These are phyloP conservation scores for Pelodiscus sinensis DNA, from an alignment of 2,113 vertebrate genomes.

Conservation along the genomic window DNA sequence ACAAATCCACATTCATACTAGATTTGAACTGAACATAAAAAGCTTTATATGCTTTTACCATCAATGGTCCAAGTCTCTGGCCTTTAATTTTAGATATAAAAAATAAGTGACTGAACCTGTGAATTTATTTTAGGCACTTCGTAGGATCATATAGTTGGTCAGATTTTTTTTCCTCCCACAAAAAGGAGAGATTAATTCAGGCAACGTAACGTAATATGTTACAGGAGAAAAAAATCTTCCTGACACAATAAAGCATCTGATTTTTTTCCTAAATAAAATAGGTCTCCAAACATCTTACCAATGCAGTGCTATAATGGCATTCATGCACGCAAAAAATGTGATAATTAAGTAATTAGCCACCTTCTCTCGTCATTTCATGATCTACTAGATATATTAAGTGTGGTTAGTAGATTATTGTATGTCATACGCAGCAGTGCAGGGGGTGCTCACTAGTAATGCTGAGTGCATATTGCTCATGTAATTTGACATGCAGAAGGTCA, in stretches of 20 bases:
- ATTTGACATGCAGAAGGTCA: not conserved
- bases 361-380: not conserved
- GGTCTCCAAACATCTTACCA: slow-evolving; percentile 19
- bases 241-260: not conserved
- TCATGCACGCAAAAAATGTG: not conserved
- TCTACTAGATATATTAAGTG: slow-evolving; percentile 21
- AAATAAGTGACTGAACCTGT: too few relatives aligned
- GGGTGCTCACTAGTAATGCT: not conserved
- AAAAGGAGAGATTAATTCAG: slow-evolving; percentile 14
- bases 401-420: not conserved
- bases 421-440: not conserved
- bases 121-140: too few relatives aligned
- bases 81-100: not conserved
- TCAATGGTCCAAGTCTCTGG: accelerated
- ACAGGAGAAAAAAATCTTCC: slow-evolving; percentile 4
- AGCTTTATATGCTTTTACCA: accelerated
- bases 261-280: not conserved
- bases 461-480: not conserved
- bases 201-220: not conserved
- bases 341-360: slow-evolving; percentile 62
- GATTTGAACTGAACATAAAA: not conserved
- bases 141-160: too few relatives aligned
- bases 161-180: not conserved
- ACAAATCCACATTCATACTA: not conserved
- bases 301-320: not conserved